Evolutionary conservation across 2,888 invertebrate genomes (phyloP).

Genomic region (Callyntrura guangdongensis): DNA sequence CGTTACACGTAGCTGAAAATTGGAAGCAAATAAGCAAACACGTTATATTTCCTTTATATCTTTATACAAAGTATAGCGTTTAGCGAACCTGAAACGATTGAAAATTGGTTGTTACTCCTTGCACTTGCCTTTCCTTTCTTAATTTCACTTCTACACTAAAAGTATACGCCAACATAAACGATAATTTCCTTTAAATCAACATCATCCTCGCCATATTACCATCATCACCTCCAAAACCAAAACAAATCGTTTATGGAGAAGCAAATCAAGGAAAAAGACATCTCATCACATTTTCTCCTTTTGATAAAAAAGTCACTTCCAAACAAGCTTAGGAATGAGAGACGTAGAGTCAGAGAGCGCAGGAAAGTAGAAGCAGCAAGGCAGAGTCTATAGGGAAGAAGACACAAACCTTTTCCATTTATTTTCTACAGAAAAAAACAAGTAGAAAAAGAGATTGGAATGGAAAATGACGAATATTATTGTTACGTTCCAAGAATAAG

Average conservation of each 20-base stretch:
- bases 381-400: background rate
- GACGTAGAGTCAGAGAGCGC: background rate
- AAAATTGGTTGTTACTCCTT: constrained; percentile 11
- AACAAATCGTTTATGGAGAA: constrained; percentile 43
- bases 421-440: constrained; percentile 40
- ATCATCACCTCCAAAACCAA: constrained; percentile 10
- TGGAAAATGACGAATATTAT: constrained; percentile 71
- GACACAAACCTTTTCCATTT: constrained; percentile 2
- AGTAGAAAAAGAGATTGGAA: constrained; percentile 69
- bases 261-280: constrained; percentile 48
- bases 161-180: constrained; percentile 1
- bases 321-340: constrained; percentile 15
- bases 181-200: constrained; percentile 28
- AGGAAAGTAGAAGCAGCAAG: background rate
- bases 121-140: background rate
- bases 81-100: constrained; percentile 24
- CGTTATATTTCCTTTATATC: background rate
- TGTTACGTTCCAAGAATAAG: constrained; percentile 50
- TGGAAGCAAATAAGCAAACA: too few species aligned
- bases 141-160: background rate
- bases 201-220: constrained; percentile 1
- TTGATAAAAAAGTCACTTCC: constrained; percentile 31
- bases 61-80: background rate
- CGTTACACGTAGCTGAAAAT: too few species aligned
- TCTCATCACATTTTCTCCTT: constrained; percentile 32